Percentiles rank a stretch among this genome's conserved stretches.
Conservation (phyloP, 2,888 invertebrate genomes). For the Stictocephala bisonia region DNA sequence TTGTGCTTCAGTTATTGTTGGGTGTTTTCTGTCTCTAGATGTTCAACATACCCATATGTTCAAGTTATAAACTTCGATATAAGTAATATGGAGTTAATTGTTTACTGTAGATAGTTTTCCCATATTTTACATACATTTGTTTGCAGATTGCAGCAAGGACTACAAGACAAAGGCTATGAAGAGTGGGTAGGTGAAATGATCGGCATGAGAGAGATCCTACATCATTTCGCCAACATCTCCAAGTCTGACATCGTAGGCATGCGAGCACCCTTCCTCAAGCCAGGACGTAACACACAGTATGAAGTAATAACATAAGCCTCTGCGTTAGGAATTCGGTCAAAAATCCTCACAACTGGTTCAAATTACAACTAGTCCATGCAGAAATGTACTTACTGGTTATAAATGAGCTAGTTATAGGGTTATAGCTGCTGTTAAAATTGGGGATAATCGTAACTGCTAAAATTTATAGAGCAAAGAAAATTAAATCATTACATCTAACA, state of each 20-base stretch:
- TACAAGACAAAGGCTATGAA: conserved; percentile 91
- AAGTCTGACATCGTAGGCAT: conserved; percentile 86
- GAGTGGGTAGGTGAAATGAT: conserved; percentile 96
- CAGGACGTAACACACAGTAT: conserved; percentile 92
- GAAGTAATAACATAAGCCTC: conserved; percentile 70
- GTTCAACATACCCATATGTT: too few relatives aligned
- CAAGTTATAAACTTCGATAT: not conserved
- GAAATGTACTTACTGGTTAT: too few relatives aligned
- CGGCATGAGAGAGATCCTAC: conserved; percentile 90
- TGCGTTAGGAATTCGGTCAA: not conserved
- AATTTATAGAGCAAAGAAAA: too few relatives aligned
- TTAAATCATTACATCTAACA: too few relatives aligned
- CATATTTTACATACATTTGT: too few relatives aligned
- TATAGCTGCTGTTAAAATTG: too few relatives aligned
- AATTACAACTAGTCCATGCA: too few relatives aligned
- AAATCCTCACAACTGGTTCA: too few relatives aligned
- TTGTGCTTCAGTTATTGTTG: too few relatives aligned
- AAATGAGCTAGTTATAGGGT: too few relatives aligned
- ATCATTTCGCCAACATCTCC: conserved; percentile 84
- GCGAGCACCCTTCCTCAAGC: conserved; percentile 90
- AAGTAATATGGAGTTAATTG: not conserved
- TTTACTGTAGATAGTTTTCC: not conserved
- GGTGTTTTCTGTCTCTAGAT: too few relatives aligned
- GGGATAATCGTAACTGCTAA: too few relatives aligned
- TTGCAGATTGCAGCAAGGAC: conserved; percentile 77